These are phyloP conservation scores for Alviniconcha marisindica DNA, from an alignment of 1,140 invertebrate species.

Conservation along the genomic window DNA sequence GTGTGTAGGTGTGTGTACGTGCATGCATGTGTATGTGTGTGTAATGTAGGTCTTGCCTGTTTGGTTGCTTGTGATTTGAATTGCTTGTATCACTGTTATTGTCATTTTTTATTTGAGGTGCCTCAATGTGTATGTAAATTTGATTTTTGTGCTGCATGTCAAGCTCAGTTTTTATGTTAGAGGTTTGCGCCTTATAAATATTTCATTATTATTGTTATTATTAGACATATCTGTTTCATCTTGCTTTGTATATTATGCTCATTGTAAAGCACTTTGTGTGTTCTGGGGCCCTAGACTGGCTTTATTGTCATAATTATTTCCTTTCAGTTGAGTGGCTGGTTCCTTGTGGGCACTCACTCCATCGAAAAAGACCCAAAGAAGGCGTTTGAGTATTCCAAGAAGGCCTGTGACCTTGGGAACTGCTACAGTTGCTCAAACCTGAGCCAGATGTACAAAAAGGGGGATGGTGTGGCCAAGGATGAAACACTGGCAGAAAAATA, in stretches of 20 bases:
- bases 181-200: too few species aligned
- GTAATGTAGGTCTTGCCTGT: too few species aligned
- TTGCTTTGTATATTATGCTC: background rate
- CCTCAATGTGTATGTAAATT: too few species aligned
- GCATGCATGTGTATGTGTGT: too few species aligned
- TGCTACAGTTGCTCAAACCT: constrained; percentile 91
- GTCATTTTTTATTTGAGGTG: too few species aligned
- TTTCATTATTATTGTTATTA: too few species aligned
- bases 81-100: too few species aligned
- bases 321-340: constrained; percentile 83
- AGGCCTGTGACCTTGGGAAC: constrained; percentile 88
- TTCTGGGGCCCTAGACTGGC: background rate
- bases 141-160: too few species aligned
- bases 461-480: constrained; percentile 84
- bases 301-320: too few species aligned
- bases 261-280: background rate
- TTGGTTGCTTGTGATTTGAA: too few species aligned
- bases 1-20: too few species aligned
- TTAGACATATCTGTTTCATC: background rate
- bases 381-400: constrained; percentile 85
- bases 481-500: constrained; percentile 83
- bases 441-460: constrained; percentile 85
- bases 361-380: constrained; percentile 84
- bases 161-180: too few species aligned
- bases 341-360: constrained; percentile 80